Evolutionary conservation across 2,888 invertebrate genomes (phyloP), one percentile per base, ranked within the genome.

Genomic region (Pherbina coryleti): DNA sequence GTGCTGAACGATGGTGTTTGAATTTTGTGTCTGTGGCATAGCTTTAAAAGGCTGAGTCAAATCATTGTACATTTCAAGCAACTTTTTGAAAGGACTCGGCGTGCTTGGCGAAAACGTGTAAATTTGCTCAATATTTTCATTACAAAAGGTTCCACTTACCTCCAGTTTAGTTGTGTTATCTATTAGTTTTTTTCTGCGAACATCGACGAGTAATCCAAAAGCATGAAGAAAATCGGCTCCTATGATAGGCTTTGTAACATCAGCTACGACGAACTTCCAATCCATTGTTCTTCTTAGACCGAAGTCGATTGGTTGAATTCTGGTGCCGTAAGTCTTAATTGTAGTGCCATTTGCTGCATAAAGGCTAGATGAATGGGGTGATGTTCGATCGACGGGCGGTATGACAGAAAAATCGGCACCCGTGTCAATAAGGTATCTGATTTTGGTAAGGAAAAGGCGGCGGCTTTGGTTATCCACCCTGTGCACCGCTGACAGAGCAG

Each of bases 261-360:
- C 79, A 34, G 74, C 78, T 19, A 75, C 60, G 8, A 74, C 37
- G 69, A 76, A 76, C 17, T 60, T 55, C 70, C 71, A 75, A n/a
- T n/a, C n/a, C n/a, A n/a, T n/a, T n/a, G n/a, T n/a, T n/a, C n/a
- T n/a, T n/a, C n/a, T n/a, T n/a, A 79, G 37, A n/a, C 77, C 73
- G 60, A 78, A 76, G 31, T 80, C 76, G 4, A 80, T 25, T 64
- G 74, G 75, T 31, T 73, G 22, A 19, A 55, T 75, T 53, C 62
- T 78, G 19, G 76, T 66, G 17, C 80, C 80, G 44, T 72, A 75
- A 8, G 71, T 76, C 66, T 77, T 77, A 22, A 78, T 80, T 11
- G 74, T 71, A 11, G 75, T 76, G 9, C 78, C 75, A 19, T 78
- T 80, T 1, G 76, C 76, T 19, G 75, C 78, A 67, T 79, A 77